Evolutionary conservation across 2,888 invertebrate genomes (phyloP), one percentile per base, ranked within the genome.

Genomic region (Caenorhabditis sp.): DNA sequence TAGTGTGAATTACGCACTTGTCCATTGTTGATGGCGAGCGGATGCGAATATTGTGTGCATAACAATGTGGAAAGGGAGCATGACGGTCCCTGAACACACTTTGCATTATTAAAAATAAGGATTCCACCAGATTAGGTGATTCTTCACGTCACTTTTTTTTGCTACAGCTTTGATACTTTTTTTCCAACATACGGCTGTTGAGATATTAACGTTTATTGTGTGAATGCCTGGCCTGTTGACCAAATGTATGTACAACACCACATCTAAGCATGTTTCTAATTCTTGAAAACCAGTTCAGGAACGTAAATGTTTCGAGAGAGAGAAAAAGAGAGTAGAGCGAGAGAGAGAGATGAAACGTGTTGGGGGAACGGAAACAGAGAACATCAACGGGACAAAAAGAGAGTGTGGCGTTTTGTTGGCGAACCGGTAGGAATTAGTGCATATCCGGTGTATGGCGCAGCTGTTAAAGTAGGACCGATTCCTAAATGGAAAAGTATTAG

Each of bases 391-490:
- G 26, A 39, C 9, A 7, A 45, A 9, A 6, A 45, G 8, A 41
- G 15, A 41, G 24, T 53, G 22, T 45, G n/a, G n/a, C n/a, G 37
- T 20, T n/a, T 2, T 22, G 17, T 32, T n/a, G 13, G 11, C 17
- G 15, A 41, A 68, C 50, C 50, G 43, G 68, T 58, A 52, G 35
- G 26, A 52, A 68, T 68, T 52, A 58, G 58, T 58, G 58, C 68
- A 68, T 68, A 68, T 35, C 48, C 55, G 30, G 20, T n/a, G 17
- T 32, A 30, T 27, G 48, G 15, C 13, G 15, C 35, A 17, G 41
- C 22, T 2, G 2, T 66, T 41, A 82, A 11, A 82, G 72, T 5
- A 82, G 59, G 2, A 82, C 80, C 11, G 82, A 82, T 48, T 82
- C 82, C 82, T 82, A 68, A 37, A 80, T 70, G 26, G 6, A 46